These are phyloP conservation scores for Pocillopora meandrina DNA, from an alignment of 92 coral and sea anemone genomes.

Conservation along the genomic window DNA sequence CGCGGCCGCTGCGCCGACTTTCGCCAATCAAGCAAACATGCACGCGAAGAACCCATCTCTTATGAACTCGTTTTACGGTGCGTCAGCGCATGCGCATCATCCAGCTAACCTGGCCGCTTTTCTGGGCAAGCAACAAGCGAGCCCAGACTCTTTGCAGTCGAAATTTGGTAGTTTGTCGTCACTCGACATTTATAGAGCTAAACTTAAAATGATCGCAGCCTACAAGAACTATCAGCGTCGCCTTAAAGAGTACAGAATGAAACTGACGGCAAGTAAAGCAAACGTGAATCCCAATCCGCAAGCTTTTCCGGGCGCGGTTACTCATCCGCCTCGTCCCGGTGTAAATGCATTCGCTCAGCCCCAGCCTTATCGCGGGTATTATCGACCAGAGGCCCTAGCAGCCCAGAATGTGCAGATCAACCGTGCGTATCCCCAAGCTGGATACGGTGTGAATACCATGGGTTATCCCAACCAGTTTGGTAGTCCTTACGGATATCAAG, in stretches of 20 bases:
- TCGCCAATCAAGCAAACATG: slow-evolving; percentile 23
- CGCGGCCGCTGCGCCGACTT: slow-evolving; percentile 31
- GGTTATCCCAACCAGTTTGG: slow-evolving; percentile 25
- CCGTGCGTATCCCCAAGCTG: slow-evolving; percentile 36
- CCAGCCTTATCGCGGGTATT: slow-evolving; percentile 37
- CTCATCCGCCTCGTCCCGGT: slow-evolving; percentile 50
- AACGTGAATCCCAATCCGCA: slow-evolving; percentile 36
- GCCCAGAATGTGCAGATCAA: slow-evolving; percentile 37
- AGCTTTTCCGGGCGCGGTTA: slow-evolving; percentile 29
- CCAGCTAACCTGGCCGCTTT: slow-evolving; percentile 34
- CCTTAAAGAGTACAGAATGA: slow-evolving; percentile 68
- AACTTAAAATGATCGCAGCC: slow-evolving; percentile 89
- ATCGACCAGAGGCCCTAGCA: slow-evolving; percentile 41
- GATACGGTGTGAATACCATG: slow-evolving; percentile 12
- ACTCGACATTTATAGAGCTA: slow-evolving; percentile 72
- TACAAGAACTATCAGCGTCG: slow-evolving; percentile 87
- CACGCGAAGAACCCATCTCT: slow-evolving; percentile 46
- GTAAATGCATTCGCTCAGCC: slow-evolving; percentile 48
- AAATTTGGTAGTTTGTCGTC: slow-evolving; percentile 82
- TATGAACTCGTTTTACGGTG: slow-evolving; percentile 35
- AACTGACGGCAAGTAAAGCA: slow-evolving; percentile 39
- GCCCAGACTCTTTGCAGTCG: slow-evolving; percentile 76
- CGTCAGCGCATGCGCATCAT: slow-evolving; percentile 28
- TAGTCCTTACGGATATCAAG: slow-evolving; percentile 38
- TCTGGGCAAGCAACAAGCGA: slow-evolving; percentile 48